Evolutionary conservation across 1,140 invertebrate species (phyloP).

Genomic region (Drosophila pseudoananassae): DNA sequence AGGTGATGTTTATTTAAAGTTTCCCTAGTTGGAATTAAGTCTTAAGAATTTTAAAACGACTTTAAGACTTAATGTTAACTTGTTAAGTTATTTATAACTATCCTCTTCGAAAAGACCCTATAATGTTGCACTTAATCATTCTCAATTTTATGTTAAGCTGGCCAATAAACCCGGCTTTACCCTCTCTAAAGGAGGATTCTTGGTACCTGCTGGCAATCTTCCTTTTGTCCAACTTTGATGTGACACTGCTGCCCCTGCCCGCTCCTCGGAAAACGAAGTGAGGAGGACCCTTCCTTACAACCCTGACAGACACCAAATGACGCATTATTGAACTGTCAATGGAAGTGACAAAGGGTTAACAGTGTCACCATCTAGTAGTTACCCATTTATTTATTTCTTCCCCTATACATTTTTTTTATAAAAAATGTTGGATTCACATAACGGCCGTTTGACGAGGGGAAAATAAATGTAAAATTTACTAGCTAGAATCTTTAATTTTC

Average conservation of each 20-base stretch:
- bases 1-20: not conserved
- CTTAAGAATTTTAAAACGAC: not conserved
- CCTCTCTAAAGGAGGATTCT: constrained; percentile 3
- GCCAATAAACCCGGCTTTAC: constrained; percentile 11
- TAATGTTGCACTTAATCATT: constrained; percentile 8
- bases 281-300: constrained; percentile 12
- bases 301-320: constrained; percentile 64
- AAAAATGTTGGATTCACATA: constrained; percentile 4
- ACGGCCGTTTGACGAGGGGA: not conserved
- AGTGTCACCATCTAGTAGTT: constrained; percentile 69
- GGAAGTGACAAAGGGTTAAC: constrained; percentile 79
- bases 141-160: not conserved
- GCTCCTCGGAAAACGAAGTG: constrained; percentile 8
- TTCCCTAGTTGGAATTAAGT: not conserved
- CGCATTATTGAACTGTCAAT: constrained; percentile 82
- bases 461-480: not conserved
- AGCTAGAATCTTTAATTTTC: not conserved
- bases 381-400: constrained; percentile 39
- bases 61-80: not conserved
- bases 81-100: not conserved
- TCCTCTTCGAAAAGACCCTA: not conserved
- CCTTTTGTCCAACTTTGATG: constrained; percentile 41
- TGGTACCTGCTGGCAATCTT: constrained; percentile 42
- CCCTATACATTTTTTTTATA: constrained; percentile 1
- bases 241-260: constrained; percentile 25